These are phyloP conservation scores for Mythimna lalbum DNA, from an alignment of 2,888 invertebrate genomes.

Conservation along the genomic window DNA sequence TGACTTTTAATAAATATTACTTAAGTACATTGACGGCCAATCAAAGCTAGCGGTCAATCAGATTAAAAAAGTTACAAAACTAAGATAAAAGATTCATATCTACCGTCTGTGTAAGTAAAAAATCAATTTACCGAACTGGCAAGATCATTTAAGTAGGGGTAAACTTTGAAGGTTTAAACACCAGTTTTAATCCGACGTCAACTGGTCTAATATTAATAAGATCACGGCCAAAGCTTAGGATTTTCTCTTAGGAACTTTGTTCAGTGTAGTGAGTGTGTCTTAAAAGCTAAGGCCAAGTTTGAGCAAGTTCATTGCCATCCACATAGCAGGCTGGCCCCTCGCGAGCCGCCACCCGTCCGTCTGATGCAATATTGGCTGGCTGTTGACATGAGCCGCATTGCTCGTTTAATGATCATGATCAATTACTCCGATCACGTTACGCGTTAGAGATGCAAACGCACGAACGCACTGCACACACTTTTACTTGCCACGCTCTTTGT, in stretches of 20 bases:
- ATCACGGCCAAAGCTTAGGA: neutral
- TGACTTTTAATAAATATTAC: neutral
- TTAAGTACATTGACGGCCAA: neutral
- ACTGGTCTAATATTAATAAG: constrained; percentile 15
- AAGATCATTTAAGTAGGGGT: neutral
- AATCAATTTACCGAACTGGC: neutral
- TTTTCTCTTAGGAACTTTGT: too few species aligned
- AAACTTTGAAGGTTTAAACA: constrained; percentile 4
- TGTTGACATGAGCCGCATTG: constrained; percentile 36
- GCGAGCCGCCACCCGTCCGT: constrained; percentile 14
- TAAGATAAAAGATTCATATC: neutral
- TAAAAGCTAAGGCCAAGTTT: constrained; percentile 22
- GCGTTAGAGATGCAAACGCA: constrained; percentile 26
- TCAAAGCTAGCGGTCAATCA: neutral
- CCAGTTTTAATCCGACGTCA: neutral
- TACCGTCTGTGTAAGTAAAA: neutral
- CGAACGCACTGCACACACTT: constrained; percentile 35
- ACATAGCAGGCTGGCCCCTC: constrained; percentile 18
- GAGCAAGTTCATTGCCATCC: constrained; percentile 52
- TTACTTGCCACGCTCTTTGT: constrained; percentile 36
- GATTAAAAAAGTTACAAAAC: neutral
- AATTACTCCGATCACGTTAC: constrained; percentile 41
- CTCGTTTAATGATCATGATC: constrained; percentile 28
- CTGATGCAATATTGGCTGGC: constrained; percentile 59
- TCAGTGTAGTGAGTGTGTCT: constrained; percentile 23